These are phyloP conservation scores for Penaeus vannamei DNA, from an alignment of 1,140 invertebrate genomes.

Conservation along the genomic window DNA sequence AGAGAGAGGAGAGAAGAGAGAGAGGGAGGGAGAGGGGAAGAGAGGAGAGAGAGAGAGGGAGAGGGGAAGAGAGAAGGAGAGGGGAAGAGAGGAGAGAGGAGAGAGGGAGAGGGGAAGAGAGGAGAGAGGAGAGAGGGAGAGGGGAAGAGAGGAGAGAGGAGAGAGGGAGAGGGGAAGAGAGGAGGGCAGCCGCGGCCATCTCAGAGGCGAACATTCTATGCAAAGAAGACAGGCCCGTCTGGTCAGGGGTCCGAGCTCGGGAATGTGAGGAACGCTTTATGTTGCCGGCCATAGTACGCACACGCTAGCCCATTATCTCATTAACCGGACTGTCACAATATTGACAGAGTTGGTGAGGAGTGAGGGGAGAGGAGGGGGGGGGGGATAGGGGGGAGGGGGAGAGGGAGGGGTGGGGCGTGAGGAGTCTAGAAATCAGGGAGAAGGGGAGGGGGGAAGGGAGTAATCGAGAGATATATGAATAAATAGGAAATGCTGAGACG, in stretches of 20 bases:
- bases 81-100: too few species aligned
- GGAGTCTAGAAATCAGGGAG: not conserved
- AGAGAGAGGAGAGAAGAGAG: too few species aligned
- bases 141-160: too few species aligned
- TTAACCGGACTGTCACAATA: slow-evolving; percentile 53
- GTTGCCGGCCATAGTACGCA: slow-evolving; percentile 1
- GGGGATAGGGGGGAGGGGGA: not conserved
- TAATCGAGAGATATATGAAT: too few species aligned
- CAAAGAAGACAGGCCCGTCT: not conserved
- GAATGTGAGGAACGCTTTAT: slow-evolving; percentile 43
- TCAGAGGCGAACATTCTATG: slow-evolving; percentile 5
- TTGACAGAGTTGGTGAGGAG: not conserved
- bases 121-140: too few species aligned
- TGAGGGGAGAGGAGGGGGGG: too few species aligned
- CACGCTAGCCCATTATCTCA: slow-evolving; percentile 21
- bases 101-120: too few species aligned
- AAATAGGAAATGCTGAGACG: too few species aligned
- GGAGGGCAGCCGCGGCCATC: not conserved
- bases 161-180: too few species aligned
- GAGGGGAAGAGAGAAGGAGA: too few species aligned
- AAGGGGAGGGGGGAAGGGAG: not conserved
- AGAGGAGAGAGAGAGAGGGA: too few species aligned
- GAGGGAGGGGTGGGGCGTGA: not conserved
- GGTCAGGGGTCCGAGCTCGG: not conserved
- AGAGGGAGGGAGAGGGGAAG: too few species aligned